These are phyloP conservation scores for Ochotona princeps DNA, from an alignment of 2,113 vertebrate species.

Conservation along the genomic window DNA sequence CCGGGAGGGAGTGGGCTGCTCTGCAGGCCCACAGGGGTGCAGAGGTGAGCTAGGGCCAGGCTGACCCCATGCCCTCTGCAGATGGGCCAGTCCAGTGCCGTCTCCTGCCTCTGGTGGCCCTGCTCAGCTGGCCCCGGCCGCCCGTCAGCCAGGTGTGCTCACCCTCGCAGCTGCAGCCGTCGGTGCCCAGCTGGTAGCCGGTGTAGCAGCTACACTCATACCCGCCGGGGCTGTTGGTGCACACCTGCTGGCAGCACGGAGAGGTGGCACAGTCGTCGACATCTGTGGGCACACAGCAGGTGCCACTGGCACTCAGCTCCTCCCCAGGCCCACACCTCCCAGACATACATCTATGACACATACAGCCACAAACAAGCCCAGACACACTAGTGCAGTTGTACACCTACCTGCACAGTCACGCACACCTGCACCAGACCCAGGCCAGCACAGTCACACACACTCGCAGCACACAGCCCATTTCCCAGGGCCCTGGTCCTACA, in stretches of 20 bases:
- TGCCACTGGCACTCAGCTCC: background rate
- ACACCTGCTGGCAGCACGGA: conserved; percentile 95
- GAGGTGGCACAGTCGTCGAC: conserved; percentile 90
- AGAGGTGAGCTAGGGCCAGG: background rate
- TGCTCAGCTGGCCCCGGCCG: rapidly evolving
- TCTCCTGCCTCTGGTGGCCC: background rate
- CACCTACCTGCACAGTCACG: too few relatives aligned
- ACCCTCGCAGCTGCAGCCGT: conserved; percentile 95
- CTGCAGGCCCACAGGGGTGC: rapidly evolving
- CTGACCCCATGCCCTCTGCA: background rate
- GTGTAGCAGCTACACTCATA: conserved; percentile 94
- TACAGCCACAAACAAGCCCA: too few relatives aligned
- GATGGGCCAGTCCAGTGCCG: rapidly evolving
- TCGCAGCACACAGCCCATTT: background rate
- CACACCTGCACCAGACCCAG: too few relatives aligned
- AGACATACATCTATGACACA: background rate
- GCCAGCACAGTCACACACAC: background rate
- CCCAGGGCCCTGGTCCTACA: background rate
- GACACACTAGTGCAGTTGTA: too few relatives aligned
- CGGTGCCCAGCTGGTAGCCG: conserved; percentile 89
- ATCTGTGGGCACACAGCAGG: conserved; percentile 85
- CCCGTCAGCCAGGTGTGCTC: background rate
- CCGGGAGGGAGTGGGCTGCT: background rate
- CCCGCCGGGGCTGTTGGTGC: conserved; percentile 94
- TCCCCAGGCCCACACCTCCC: background rate